Conservation (phyloP, 2,888 invertebrate species). For the Mythimna pallens region DNA sequence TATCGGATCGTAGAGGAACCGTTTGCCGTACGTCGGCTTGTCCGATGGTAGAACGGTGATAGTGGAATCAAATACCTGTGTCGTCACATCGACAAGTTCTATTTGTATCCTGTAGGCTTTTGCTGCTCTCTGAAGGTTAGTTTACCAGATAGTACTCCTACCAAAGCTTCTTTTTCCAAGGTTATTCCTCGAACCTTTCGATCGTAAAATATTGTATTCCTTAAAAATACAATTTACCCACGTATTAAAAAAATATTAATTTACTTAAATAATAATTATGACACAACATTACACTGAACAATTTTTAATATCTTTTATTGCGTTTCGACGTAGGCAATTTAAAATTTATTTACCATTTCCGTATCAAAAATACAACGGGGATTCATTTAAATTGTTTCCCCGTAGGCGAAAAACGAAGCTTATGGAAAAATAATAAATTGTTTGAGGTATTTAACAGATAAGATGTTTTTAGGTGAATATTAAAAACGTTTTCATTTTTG, state of each 20-base stretch:
- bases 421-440: slow-evolving; percentile 1
- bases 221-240: not conserved
- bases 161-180: no score
- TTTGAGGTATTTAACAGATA: not conserved
- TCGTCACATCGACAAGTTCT: no score
- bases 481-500: not conserved
- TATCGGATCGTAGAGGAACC: no score
- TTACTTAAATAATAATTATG: no score
- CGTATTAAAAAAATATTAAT: no score
- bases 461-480: not conserved
- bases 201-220: not conserved
- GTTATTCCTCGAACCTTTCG: not conserved
- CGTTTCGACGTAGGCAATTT: not conserved
- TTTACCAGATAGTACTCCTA: no score
- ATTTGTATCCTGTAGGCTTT: no score
- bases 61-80: no score
- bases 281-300: not conserved
- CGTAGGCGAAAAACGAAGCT: not conserved
- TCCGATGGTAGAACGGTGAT: no score
- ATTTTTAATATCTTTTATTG: not conserved
- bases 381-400: slow-evolving; percentile 3
- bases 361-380: not conserved
- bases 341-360: slow-evolving; percentile 2
- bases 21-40: no score
- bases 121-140: no score